A percentile compares a stretch with the other conserved stretches of the same genome.
phyloP scores from a whole-genome alignment of 2,888 invertebrate species.

The Himalopsyche tibetana region DNA sequence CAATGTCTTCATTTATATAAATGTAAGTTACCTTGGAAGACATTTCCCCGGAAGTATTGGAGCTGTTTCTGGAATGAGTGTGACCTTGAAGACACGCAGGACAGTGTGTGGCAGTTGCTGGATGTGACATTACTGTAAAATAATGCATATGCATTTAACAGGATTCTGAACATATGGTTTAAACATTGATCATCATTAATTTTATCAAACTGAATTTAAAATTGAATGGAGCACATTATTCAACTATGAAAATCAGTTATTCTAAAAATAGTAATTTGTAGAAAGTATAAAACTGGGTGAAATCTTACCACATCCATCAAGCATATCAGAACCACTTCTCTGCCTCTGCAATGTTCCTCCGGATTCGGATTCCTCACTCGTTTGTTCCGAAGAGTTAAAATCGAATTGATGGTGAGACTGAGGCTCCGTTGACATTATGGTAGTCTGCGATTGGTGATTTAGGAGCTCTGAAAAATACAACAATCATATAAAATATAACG shows the following conservation, averaged over 20 bases:
- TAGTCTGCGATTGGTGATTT: constrained; percentile 61
- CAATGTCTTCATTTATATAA: background rate
- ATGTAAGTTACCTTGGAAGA: constrained; percentile 74
- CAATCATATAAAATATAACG: background rate
- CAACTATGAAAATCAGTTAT: too few relatives aligned
- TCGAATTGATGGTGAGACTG: constrained; percentile 48
- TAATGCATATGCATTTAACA: too few relatives aligned
- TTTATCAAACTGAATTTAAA: background rate
- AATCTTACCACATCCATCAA: constrained; percentile 61
- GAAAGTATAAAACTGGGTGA: background rate
- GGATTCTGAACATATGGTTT: too few relatives aligned
- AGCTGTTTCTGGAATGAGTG: constrained; percentile 86
- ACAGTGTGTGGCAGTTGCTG: constrained; percentile 67
- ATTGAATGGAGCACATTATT: too few relatives aligned
- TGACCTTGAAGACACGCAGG: constrained; percentile 73
- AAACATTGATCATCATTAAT: background rate
- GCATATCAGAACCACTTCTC: constrained; percentile 64
- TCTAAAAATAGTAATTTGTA: background rate
- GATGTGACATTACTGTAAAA: constrained; percentile 57
- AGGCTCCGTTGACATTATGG: constrained; percentile 60
- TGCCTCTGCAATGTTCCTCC: constrained; percentile 63
- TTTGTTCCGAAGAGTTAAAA: constrained; percentile 51
- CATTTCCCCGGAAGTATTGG: constrained; percentile 82
- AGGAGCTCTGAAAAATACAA: constrained; percentile 53
- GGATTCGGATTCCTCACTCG: constrained; percentile 46